phyloP scores from a whole-genome alignment of 2,113 vertebrate genomes.

The Eulacestoma nigropectus region DNA sequence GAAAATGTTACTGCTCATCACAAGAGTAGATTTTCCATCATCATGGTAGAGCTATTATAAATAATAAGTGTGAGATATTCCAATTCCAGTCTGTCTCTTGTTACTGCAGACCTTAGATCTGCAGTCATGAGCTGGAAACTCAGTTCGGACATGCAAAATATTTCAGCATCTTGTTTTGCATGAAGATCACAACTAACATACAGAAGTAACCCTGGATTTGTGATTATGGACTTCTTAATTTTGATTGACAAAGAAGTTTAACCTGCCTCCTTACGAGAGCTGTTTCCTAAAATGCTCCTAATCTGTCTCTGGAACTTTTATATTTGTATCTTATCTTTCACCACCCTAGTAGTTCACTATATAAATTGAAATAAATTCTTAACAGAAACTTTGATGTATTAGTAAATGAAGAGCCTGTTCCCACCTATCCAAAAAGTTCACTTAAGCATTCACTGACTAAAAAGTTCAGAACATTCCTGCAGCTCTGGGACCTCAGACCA shows the following conservation, averaged over 20 bases:
- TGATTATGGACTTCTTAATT: background rate
- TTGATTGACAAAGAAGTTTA: background rate
- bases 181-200: background rate
- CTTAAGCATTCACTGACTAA: background rate
- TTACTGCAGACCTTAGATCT: background rate
- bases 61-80: background rate
- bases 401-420: background rate
- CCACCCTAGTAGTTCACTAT: background rate
- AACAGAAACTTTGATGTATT: background rate
- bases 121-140: background rate
- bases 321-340: background rate
- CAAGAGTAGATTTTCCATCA: background rate
- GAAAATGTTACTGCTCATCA: background rate
- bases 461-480: constrained; percentile 21
- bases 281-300: background rate
- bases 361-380: background rate
- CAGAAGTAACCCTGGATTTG: background rate
- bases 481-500: constrained; percentile 40
- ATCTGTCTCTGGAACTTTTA: background rate
- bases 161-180: background rate
- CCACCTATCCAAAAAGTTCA: background rate
- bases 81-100: background rate
- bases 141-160: background rate
- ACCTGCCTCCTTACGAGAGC: background rate
- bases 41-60: background rate